Base-by-base conservation (phyloP, 2,113 vertebrate species). In the Potamarius usumacintae region DNA sequence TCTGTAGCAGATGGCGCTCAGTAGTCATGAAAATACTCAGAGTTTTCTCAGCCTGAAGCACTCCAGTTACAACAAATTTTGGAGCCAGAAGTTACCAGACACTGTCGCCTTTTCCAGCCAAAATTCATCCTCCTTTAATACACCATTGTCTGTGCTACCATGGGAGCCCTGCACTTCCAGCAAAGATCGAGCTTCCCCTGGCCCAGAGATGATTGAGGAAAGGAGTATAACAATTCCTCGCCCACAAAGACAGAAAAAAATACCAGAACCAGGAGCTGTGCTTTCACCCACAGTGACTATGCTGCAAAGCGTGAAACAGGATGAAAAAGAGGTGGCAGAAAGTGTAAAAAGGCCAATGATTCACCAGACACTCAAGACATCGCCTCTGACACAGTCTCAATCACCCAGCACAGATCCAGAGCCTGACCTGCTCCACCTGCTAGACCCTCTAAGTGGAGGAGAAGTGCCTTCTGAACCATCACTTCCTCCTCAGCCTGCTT, bases 211-310 rank as follows among this genome's bases (percentile, higher is more conserved):
- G 10, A 72, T 72, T 14, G 93, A 94, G 9, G 94, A 92, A 8
- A 92, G 96, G 30, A 97, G 92, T 91, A 98, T 99, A 91, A 98
- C 97, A 82, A 97, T 99, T 72, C 97, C 98, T 1, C 96, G 98
- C 5, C 98, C 98, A 0, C 98, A 99, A 2, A 97, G 20, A 42
- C 79, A 97, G 27, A 96, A 96, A 79, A 99, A 97, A 93, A 98
- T 97, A 0, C 96, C 97, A 0, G 97, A 99, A 81, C 93, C 97
- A 63, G 96, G 97, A 12, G 94, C 96, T 0, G 96, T 97, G 79
- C 95, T 97, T 0, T 96, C 95, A 0, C 97, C 97, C 0, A 96
- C 97, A 0, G 60, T 86, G 1, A 82, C 90, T 42, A 94, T 95
- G 6, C 86, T 94, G 12, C 94, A 96, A 30, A 92, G 92, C 0